Base-by-base conservation (phyloP, 2,797 vertebrate genomes). In the Takifugu ocellatus region DNA sequence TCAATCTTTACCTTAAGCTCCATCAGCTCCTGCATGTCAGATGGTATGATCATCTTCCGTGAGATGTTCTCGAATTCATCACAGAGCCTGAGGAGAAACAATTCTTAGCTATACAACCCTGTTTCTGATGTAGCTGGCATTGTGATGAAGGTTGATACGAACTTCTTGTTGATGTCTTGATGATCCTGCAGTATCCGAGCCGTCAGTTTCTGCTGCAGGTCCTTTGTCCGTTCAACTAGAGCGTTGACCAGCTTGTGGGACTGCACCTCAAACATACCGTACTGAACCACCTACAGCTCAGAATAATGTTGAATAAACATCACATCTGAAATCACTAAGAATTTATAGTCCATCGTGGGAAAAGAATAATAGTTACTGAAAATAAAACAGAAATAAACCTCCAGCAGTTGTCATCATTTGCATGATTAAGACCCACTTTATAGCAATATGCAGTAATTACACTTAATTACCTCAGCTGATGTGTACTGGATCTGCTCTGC, bases 241-340 rank as follows among this genome's bases (percentile, higher is more conserved):
- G 88, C 66, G 14, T 72, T 77, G 70, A 94, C 87, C 54, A 97
- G 83, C 56, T 92, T 87, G 21, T 93, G 90, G 70, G 90, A 94
- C 58, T 87, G 93, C 25, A 97, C 72, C 75, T 94, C 93, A 78
- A 95, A 96, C 92, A 96, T 93, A 68, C 94, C 94, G 48, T 96
- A 81, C 33, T 55, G 89, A 36, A 91, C 45, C 47, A 79, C 87
- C 95, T 98, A 63, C 45, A 84, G 17, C 24, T 44, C 52, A 67
- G 25, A 68, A n/a, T 36, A 17, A 27, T 3, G 24, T 10, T 68
- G 14, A 72, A 42, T 7, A 14, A 39, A 14, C 12, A 39, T 33
- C 36, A 11, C 9, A 8, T 33, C 6, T 33, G 7, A 33, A 33
- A 33, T 33, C 9, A 33, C 33, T 33, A 33, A 33, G 5, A 7